phyloP scores from a whole-genome alignment of 2,797 vertebrate genomes.

The Parotocinclus haroldoi region DNA sequence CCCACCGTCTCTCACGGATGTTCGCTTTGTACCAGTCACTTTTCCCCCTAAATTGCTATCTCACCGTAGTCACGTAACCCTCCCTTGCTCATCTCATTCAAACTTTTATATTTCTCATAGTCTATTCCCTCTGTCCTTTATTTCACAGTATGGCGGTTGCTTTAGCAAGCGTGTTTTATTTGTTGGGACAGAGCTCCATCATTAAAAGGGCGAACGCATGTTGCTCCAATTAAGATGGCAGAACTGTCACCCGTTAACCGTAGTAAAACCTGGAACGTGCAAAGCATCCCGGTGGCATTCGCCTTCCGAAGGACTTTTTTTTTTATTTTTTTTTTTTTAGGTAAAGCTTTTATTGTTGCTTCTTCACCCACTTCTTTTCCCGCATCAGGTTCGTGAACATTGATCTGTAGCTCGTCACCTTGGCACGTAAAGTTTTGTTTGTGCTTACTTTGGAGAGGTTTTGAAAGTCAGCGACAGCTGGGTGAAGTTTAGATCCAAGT shows the following conservation, averaged over 20 bases:
- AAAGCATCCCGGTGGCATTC: conserved; percentile 60
- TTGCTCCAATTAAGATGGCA: conserved; percentile 51
- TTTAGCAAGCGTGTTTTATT: conserved; percentile 66
- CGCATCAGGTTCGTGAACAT: conserved; percentile 63
- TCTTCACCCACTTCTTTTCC: conserved; percentile 41
- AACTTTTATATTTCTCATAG: conserved; percentile 55
- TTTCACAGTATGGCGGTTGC: conserved; percentile 60
- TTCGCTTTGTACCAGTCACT: conserved; percentile 67
- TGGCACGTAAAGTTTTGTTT: conserved; percentile 62
- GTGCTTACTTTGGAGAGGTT: neutral
- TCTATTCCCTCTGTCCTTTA: conserved; percentile 60
- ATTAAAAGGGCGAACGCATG: conserved; percentile 43
- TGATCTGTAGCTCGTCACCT: conserved; percentile 62
- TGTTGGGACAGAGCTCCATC: conserved; percentile 44
- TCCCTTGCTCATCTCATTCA: conserved; percentile 21
- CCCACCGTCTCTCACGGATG: conserved; percentile 63
- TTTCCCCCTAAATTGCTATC: conserved; percentile 70
- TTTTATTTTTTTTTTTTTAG: too few species aligned
- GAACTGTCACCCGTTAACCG: conserved; percentile 70
- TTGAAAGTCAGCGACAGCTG: conserved; percentile 19
- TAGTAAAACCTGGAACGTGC: conserved; percentile 67
- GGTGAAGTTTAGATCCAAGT: conserved; percentile 27
- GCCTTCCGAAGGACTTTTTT: conserved; percentile 50
- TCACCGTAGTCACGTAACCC: conserved; percentile 47
- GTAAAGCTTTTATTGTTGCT: conserved; percentile 64